phyloP scores from a whole-genome alignment of 2,797 vertebrate genomes.

The Myotis vivesi region DNA sequence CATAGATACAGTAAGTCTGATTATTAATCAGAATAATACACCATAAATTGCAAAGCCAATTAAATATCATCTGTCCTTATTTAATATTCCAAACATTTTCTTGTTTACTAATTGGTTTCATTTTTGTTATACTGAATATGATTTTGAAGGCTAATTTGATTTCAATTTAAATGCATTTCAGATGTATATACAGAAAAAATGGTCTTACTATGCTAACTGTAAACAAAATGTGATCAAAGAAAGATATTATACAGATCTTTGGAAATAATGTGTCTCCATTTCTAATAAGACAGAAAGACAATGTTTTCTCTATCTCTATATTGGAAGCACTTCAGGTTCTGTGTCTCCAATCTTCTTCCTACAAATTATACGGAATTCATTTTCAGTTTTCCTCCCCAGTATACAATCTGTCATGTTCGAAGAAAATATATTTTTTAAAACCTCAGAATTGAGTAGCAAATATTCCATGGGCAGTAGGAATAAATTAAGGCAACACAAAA shows the following conservation, averaged over 20 bases:
- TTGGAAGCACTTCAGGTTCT: background rate
- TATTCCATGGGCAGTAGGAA: background rate
- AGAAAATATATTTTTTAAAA: slow-evolving; percentile 13
- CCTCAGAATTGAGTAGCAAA: background rate
- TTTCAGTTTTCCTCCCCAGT: slow-evolving; percentile 27
- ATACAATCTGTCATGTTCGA: background rate
- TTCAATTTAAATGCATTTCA: slow-evolving; percentile 47
- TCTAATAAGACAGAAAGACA: slow-evolving; percentile 19
- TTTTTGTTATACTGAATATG: background rate
- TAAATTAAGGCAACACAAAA: background rate
- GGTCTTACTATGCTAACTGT: background rate
- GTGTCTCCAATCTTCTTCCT: background rate
- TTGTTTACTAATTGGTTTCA: slow-evolving; percentile 58
- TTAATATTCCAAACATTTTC: slow-evolving; percentile 32
- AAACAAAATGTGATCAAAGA: background rate
- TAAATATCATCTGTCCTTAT: slow-evolving; percentile 67
- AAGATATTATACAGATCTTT: background rate
- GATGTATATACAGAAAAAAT: background rate
- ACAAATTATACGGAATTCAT: background rate
- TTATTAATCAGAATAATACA: slow-evolving; percentile 80
- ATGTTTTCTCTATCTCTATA: background rate
- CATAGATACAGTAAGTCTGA: slow-evolving; percentile 81
- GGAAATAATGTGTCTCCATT: background rate
- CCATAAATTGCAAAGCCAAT: slow-evolving; percentile 77
- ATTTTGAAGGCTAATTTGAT: slow-evolving; percentile 29